Evolutionary conservation across 2,888 invertebrate genomes (phyloP).

Genomic region (Notocelia uddmanniana): DNA sequence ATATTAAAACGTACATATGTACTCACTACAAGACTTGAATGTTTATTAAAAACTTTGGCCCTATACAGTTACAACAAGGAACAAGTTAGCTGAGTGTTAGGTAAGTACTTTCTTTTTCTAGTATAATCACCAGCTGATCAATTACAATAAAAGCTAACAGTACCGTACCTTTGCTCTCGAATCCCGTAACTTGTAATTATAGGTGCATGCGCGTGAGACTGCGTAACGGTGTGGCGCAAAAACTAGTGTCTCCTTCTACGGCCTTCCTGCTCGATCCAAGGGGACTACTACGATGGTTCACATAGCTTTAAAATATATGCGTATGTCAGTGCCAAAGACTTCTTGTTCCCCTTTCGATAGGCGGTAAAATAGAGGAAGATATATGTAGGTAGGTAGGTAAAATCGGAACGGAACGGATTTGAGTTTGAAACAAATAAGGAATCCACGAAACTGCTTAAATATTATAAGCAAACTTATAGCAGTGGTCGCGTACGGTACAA

Average conservation of each 20-base stretch:
- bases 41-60: background rate
- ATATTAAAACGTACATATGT: too few relatives aligned
- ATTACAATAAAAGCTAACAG: conserved; percentile 19
- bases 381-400: too few relatives aligned
- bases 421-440: too few relatives aligned
- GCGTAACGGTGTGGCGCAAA: conserved; percentile 54
- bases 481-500: too few relatives aligned
- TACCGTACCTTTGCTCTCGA: conserved; percentile 25
- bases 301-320: conserved; percentile 7
- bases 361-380: too few relatives aligned
- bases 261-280: conserved; percentile 51
- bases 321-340: too few relatives aligned
- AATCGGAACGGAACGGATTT: too few relatives aligned
- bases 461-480: too few relatives aligned
- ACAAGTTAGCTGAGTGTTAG: background rate
- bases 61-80: background rate
- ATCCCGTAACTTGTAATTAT: conserved; percentile 45
- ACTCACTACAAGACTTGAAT: background rate
- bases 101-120: background rate
- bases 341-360: too few relatives aligned
- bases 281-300: conserved; percentile 4
- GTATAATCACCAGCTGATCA: conserved; percentile 22
- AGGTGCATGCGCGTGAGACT: conserved; percentile 42
- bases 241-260: conserved; percentile 52
- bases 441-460: too few relatives aligned